These are phyloP conservation scores for Corythucha ciliata DNA, from an alignment of 2,888 invertebrate species.

Conservation along the genomic window DNA sequence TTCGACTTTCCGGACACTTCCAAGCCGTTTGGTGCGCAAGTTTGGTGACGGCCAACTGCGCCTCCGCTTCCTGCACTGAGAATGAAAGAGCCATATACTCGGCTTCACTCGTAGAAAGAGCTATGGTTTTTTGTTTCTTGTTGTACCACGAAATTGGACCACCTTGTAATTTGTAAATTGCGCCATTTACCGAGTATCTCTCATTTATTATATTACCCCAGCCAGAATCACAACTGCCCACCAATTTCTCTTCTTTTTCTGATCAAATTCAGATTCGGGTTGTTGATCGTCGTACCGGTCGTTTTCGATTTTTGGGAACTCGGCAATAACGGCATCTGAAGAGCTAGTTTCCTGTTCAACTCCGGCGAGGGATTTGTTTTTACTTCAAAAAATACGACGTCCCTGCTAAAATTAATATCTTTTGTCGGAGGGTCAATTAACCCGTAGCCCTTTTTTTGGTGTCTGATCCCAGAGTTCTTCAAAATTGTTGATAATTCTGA, in stretches of 20 bases:
- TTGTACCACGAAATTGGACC: conserved; percentile 6
- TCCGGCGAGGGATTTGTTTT: too few relatives aligned
- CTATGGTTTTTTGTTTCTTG: conserved; percentile 15
- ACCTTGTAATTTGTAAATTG: conserved; percentile 2
- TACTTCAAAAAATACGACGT: conserved; percentile 12
- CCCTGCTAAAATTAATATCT: conserved; percentile 14
- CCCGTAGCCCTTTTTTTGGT: conserved; percentile 21
- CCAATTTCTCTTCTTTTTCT: neutral
- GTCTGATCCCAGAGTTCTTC: conserved; percentile 22
- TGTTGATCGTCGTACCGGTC: too few relatives aligned
- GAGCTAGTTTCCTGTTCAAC: too few relatives aligned
- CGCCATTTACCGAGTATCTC: conserved; percentile 7
- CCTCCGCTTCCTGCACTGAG: conserved; percentile 2
- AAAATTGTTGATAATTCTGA: neutral
- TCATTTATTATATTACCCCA: conserved; percentile 2
- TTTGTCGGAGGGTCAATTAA: conserved; percentile 14
- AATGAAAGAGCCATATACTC: conserved; percentile 5
- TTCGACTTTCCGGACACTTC: too few relatives aligned
- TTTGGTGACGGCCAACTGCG: too few relatives aligned
- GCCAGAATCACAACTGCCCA: conserved; percentile 1
- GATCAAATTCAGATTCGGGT: too few relatives aligned
- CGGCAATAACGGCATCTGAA: too few relatives aligned
- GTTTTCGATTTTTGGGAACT: too few relatives aligned
- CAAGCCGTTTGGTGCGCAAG: too few relatives aligned
- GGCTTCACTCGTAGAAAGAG: conserved; percentile 5